Conservation (phyloP, 2,888 invertebrate species). For the Caenorhabditis sinica region DNA sequence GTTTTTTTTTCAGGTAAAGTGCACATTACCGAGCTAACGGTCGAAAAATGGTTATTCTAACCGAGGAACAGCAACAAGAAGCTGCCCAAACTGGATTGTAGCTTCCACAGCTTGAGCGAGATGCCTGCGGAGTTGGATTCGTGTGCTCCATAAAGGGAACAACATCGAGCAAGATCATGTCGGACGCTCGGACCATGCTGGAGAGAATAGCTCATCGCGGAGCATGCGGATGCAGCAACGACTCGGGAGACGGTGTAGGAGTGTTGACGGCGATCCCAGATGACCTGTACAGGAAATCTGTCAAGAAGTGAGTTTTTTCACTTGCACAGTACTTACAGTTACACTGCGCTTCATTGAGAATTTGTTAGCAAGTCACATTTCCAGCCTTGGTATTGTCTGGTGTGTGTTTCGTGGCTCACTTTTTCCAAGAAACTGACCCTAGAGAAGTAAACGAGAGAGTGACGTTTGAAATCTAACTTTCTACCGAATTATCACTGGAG, state of each 20-base stretch:
- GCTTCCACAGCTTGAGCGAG: constrained; percentile 95
- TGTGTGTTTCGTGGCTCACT: no score
- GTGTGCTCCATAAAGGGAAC: constrained; percentile 98
- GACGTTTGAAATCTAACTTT: no score
- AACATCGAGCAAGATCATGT: constrained; percentile 95
- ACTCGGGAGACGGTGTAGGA: constrained; percentile 99
- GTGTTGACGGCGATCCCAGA: constrained; percentile 97
- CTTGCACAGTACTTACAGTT: no score
- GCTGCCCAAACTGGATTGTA: constrained; percentile 88
- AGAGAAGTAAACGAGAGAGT: no score
- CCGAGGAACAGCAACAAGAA: constrained; percentile 76
- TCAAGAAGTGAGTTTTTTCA: constrained; percentile 87
- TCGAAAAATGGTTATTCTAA: constrained; percentile 80
- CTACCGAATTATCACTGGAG: no score
- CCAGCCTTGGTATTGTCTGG: no score
- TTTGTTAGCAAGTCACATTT: no score
- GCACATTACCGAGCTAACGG: constrained; percentile 24
- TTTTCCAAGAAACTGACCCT: no score
- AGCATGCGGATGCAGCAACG: constrained; percentile 99
- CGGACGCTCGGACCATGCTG: constrained; percentile 95
- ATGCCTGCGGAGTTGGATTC: constrained; percentile 99
- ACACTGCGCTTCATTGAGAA: no score
- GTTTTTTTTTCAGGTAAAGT: constrained; percentile 42
- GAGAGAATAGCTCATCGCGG: constrained; percentile 99
- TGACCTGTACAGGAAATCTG: constrained; percentile 90